Evolutionary conservation across 2,113 vertebrate genomes (phyloP).

Genomic region (Scopus umbretta): DNA sequence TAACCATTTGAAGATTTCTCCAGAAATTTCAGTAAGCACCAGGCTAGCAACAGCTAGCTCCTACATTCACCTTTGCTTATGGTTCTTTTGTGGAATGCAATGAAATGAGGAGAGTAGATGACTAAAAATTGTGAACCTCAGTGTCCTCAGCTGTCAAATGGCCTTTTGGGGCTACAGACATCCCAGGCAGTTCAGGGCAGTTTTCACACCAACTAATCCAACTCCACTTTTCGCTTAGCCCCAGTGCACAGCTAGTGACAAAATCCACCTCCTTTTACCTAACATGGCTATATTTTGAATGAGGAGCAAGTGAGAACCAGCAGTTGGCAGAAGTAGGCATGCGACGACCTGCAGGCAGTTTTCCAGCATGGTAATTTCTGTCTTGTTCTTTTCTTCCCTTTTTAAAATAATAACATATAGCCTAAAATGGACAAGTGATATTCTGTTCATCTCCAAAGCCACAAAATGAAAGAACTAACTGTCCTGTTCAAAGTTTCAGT

Average conservation of each 20-base stretch:
- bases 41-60: neutral
- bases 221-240: neutral
- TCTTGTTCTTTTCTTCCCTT: neutral
- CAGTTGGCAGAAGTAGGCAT: neutral
- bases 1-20: neutral
- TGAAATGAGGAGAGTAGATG: neutral
- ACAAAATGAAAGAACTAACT: neutral
- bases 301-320: neutral
- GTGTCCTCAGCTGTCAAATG: fast-evolving
- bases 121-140: neutral
- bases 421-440: neutral
- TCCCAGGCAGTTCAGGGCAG: neutral
- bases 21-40: neutral
- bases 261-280: neutral
- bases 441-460: neutral
- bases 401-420: neutral
- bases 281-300: fast-evolving
- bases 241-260: neutral
- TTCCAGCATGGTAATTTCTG: neutral
- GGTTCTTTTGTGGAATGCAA: neutral
- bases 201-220: neutral
- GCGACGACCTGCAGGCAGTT: neutral
- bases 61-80: neutral
- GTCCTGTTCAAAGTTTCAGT: neutral
- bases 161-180: neutral